Conservation (phyloP, 37 sponge, comb jelly and placozoan species). For the Ianthella basta region DNA sequence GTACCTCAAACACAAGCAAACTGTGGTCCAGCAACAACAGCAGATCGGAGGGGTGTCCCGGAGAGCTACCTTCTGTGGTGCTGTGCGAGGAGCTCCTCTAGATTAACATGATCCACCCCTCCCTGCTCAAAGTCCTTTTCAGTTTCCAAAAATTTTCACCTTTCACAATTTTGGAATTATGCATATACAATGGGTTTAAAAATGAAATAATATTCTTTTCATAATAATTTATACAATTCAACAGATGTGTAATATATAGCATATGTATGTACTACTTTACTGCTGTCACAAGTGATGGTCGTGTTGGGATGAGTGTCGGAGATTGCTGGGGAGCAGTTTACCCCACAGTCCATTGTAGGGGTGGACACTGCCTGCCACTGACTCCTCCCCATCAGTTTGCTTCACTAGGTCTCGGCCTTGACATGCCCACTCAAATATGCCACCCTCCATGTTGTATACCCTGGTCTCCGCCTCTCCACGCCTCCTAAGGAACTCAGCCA, state of each 20-base stretch:
- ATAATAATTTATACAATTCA: no score
- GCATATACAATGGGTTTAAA: no score
- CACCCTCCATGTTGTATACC: conserved; percentile 83
- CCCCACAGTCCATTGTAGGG: conserved; percentile 86
- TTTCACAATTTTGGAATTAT: no score
- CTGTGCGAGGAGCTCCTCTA: background rate
- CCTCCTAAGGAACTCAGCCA: conserved; percentile 7
- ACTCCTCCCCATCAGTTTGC: conserved; percentile 4
- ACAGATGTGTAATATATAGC: no score
- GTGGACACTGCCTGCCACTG: conserved; percentile 46
- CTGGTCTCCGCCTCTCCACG: background rate
- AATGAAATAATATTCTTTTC: no score
- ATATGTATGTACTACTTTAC: no score
- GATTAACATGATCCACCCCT: no score
- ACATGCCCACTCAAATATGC: conserved; percentile 86
- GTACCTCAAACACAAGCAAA: background rate
- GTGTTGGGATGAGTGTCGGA: conserved; percentile 28
- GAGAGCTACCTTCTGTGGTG: conserved; percentile 24
- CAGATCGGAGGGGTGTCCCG: background rate
- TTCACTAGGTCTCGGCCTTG: conserved; percentile 57
- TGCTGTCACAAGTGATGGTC: no score
- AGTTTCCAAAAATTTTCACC: no score
- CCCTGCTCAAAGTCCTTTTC: no score
- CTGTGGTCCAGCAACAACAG: background rate
- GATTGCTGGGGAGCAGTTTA: conserved; percentile 43